These are phyloP conservation scores for Bubo bubo DNA, from an alignment of 2,113 vertebrate genomes.

Conservation along the genomic window DNA sequence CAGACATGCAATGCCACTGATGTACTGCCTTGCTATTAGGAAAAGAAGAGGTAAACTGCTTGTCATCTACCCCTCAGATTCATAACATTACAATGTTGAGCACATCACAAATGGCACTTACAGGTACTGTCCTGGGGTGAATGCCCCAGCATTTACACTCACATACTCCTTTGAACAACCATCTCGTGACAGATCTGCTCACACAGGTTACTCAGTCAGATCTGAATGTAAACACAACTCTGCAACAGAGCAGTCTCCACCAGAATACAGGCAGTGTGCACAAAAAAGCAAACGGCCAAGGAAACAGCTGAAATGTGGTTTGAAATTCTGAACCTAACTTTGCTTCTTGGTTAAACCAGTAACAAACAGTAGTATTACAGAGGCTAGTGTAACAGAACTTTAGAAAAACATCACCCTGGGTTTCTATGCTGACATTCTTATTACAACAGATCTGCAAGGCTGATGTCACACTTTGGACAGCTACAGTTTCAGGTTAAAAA, in stretches of 20 bases:
- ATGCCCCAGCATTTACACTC: not conserved
- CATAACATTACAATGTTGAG: not conserved
- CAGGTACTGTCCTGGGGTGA: accelerated
- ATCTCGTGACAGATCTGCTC: not conserved
- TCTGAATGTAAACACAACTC: not conserved
- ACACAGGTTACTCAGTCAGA: not conserved
- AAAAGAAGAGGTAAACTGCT: not conserved
- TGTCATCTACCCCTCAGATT: not conserved
- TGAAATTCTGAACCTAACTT: not conserved
- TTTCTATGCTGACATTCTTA: not conserved
- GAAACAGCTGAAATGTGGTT: not conserved
- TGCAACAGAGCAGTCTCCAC: not conserved
- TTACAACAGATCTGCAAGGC: not conserved
- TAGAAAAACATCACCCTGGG: not conserved
- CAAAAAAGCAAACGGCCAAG: not conserved
- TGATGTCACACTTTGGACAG: not conserved
- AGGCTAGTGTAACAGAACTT: not conserved
- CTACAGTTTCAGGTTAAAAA: not conserved
- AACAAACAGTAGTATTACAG: not conserved
- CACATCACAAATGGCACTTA: not conserved
- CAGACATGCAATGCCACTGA: not conserved
- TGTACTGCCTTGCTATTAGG: not conserved
- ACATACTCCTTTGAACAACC: not conserved
- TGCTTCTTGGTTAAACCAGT: not conserved
- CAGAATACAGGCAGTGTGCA: not conserved